These are phyloP conservation scores for Lytechinus variegatus DNA, from an alignment of 35 echinoderm and acorn worm species.

Conservation along the genomic window DNA sequence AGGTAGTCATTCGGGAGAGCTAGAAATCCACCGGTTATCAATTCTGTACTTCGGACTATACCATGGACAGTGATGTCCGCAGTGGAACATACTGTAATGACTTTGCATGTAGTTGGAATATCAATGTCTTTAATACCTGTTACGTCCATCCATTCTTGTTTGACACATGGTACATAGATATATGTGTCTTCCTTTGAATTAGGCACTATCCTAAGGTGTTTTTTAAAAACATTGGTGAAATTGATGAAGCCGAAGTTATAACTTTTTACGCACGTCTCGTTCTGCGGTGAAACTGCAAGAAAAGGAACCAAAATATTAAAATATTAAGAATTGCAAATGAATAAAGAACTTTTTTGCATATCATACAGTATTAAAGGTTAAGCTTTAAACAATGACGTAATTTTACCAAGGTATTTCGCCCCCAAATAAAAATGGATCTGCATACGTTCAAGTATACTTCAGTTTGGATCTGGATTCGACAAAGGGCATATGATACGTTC, in stretches of 20 bases:
- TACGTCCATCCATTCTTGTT: too few species aligned
- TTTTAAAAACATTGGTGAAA: neutral
- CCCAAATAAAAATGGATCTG: too few species aligned
- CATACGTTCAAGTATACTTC: too few species aligned
- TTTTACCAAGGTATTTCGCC: too few species aligned
- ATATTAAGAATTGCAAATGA: too few species aligned
- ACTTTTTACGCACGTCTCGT: neutral
- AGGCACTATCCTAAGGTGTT: neutral
- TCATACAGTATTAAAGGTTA: too few species aligned
- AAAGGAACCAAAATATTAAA: neutral
- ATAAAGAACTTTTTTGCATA: too few species aligned
- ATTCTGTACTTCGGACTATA: neutral
- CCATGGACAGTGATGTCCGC: neutral
- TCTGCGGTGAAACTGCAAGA: neutral
- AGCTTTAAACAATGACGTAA: too few species aligned
- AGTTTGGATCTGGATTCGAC: too few species aligned
- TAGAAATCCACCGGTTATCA: neutral
- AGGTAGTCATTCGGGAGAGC: neutral
- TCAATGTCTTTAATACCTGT: too few species aligned
- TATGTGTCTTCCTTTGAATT: neutral
- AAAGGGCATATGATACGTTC: too few species aligned
- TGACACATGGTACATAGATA: neutral
- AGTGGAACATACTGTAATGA: neutral
- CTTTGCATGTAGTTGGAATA: neutral
- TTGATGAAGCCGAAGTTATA: neutral